These are phyloP conservation scores for Chelonoidis abingdonii DNA, from an alignment of 2,113 vertebrate species.

Conservation along the genomic window DNA sequence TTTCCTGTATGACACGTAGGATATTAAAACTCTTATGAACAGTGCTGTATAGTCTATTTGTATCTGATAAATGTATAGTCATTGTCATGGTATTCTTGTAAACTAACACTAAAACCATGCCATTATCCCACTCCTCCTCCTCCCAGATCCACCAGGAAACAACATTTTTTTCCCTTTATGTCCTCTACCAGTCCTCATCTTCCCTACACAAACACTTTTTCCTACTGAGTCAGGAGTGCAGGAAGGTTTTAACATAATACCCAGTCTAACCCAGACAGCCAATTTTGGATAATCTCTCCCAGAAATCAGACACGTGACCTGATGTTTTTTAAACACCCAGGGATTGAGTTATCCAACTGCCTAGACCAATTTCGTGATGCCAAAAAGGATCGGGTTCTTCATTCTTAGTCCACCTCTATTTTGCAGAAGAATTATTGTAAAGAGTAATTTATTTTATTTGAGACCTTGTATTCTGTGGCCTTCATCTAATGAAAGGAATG, in stretches of 20 bases:
- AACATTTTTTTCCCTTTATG: constrained; percentile 32
- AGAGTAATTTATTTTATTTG: background rate
- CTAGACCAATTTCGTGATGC: constrained; percentile 27
- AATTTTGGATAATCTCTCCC: constrained; percentile 31
- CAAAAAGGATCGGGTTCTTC: background rate
- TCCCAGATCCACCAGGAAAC: constrained; percentile 25
- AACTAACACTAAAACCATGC: constrained; percentile 35
- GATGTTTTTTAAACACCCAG: constrained; percentile 53
- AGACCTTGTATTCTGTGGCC: background rate
- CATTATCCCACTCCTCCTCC: background rate
- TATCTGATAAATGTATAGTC: background rate
- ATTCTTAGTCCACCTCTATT: constrained; percentile 20
- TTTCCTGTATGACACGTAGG: rapidly evolving
- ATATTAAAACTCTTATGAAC: background rate
- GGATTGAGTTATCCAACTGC: constrained; percentile 67
- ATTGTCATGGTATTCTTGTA: constrained; percentile 22
- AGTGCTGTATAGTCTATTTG: background rate
- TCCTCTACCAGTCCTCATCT: background rate
- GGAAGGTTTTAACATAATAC: constrained; percentile 57
- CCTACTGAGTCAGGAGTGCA: constrained; percentile 56
- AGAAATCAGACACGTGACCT: constrained; percentile 46
- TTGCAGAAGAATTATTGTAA: background rate
- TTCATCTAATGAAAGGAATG: background rate
- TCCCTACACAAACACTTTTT: background rate
- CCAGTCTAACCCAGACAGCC: constrained; percentile 45